These are phyloP conservation scores for Acronicta alni DNA, from an alignment of 2,888 invertebrate species.

Conservation along the genomic window DNA sequence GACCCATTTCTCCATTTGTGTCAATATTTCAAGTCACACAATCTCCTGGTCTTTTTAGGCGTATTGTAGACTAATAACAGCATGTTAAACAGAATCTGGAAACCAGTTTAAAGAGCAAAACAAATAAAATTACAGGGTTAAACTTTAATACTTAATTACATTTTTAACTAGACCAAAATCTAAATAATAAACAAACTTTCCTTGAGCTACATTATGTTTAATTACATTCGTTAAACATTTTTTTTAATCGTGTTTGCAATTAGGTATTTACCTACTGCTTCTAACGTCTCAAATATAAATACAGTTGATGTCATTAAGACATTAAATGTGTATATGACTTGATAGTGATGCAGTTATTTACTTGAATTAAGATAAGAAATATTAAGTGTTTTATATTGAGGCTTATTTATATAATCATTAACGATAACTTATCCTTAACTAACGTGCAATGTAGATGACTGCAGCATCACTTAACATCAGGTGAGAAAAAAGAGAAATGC, in stretches of 20 bases:
- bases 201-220: slow-evolving; percentile 48
- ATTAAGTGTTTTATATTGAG: slow-evolving; percentile 26
- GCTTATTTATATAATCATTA: background rate
- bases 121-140: slow-evolving; percentile 8
- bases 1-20: background rate
- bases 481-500: background rate
- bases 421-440: background rate
- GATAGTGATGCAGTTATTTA: slow-evolving; percentile 16
- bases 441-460: background rate
- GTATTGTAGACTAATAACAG: no score
- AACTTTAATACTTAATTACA: slow-evolving; percentile 23
- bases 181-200: slow-evolving; percentile 33
- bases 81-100: no score
- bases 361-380: slow-evolving; percentile 24
- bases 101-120: background rate
- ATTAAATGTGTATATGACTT: slow-evolving; percentile 6
- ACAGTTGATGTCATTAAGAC: slow-evolving; percentile 8
- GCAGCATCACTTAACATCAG: background rate
- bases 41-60: background rate
- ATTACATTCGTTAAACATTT: slow-evolving; percentile 27
- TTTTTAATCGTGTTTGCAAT: slow-evolving; percentile 27
- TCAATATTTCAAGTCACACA: background rate
- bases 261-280: slow-evolving; percentile 14
- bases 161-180: slow-evolving; percentile 39
- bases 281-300: slow-evolving; percentile 5